Conservation (phyloP, 2,888 invertebrate genomes). For the Diploptera punctata region DNA sequence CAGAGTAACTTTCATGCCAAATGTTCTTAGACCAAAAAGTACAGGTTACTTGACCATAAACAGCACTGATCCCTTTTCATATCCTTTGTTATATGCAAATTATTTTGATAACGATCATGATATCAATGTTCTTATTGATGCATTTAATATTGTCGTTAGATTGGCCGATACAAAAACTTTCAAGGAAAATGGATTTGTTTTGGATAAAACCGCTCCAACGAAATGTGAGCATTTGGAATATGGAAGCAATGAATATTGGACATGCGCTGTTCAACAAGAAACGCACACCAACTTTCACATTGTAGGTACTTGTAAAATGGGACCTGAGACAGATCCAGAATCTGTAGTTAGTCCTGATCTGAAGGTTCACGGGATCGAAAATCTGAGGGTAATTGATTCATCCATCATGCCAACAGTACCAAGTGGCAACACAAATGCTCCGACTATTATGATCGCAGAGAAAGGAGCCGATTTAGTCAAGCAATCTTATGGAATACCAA, state of each 20-base stretch:
- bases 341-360: slow-evolving; percentile 68
- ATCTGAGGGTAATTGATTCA: too few species aligned
- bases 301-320: slow-evolving; percentile 75
- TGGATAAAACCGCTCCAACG: slow-evolving; percentile 63
- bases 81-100: slow-evolving; percentile 82
- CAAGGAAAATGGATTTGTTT: slow-evolving; percentile 60
- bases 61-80: slow-evolving; percentile 73
- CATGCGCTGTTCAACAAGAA: slow-evolving; percentile 67
- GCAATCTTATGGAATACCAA: too few species aligned
- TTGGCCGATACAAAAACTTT: slow-evolving; percentile 67
- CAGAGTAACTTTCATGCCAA: slow-evolving; percentile 70
- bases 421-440: slow-evolving; percentile 53
- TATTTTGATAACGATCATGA: slow-evolving; percentile 78
- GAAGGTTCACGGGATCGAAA: slow-evolving; percentile 48
- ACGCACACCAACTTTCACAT: slow-evolving; percentile 75
- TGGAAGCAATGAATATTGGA: slow-evolving; percentile 70
- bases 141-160: slow-evolving; percentile 58
- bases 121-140: slow-evolving; percentile 74
- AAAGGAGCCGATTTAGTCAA: slow-evolving; percentile 51
- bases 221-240: slow-evolving; percentile 64
- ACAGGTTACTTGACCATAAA: slow-evolving; percentile 72
- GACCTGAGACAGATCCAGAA: slow-evolving; percentile 63
- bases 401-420: slow-evolving; percentile 53
- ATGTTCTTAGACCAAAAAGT: slow-evolving; percentile 77
- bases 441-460: too few species aligned